Conservation (phyloP, 23 tunicate species). For the Ciona savignyi region DNA sequence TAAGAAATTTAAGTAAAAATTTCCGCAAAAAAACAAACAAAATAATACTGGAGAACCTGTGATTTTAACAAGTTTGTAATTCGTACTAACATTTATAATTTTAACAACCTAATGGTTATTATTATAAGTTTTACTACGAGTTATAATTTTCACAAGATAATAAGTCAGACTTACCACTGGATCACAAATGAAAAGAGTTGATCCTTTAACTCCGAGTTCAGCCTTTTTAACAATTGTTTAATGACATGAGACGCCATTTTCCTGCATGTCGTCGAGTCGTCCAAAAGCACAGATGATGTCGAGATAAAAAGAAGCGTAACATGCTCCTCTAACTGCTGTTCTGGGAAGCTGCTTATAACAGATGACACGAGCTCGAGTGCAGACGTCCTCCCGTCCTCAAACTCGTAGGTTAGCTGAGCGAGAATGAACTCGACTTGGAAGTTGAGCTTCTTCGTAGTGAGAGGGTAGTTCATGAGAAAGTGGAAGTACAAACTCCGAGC, state of each 20-base stretch:
- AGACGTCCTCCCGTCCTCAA: slow-evolving; percentile 61
- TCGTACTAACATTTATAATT: too few species aligned
- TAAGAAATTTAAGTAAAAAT: too few species aligned
- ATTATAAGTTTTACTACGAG: too few species aligned
- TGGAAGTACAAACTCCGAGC: slow-evolving; percentile 49
- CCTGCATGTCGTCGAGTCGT: slow-evolving; percentile 61
- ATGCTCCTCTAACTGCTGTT: slow-evolving; percentile 3
- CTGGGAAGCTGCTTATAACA: slow-evolving; percentile 33
- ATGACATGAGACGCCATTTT: slow-evolving; percentile 47
- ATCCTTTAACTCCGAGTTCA: slow-evolving; percentile 23
- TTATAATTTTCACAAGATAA: too few species aligned
- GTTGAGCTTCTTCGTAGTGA: slow-evolving; percentile 24
- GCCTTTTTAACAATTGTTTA: slow-evolving; percentile 24
- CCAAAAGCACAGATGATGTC: slow-evolving; percentile 45
- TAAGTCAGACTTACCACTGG: slow-evolving; percentile 91
- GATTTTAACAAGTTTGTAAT: too few species aligned
- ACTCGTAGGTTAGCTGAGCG: slow-evolving; percentile 55
- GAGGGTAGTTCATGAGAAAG: slow-evolving; percentile 47
- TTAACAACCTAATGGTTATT: too few species aligned
- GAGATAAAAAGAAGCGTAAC: slow-evolving; percentile 54
- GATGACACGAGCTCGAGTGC: slow-evolving; percentile 45
- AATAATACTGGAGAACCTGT: too few species aligned
- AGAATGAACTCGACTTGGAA: slow-evolving; percentile 48
- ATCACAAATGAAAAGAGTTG: slow-evolving; percentile 37
- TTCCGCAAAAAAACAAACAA: too few species aligned